These are phyloP conservation scores for Amorpha juglandis DNA, from an alignment of 2,888 invertebrate species.

Conservation along the genomic window DNA sequence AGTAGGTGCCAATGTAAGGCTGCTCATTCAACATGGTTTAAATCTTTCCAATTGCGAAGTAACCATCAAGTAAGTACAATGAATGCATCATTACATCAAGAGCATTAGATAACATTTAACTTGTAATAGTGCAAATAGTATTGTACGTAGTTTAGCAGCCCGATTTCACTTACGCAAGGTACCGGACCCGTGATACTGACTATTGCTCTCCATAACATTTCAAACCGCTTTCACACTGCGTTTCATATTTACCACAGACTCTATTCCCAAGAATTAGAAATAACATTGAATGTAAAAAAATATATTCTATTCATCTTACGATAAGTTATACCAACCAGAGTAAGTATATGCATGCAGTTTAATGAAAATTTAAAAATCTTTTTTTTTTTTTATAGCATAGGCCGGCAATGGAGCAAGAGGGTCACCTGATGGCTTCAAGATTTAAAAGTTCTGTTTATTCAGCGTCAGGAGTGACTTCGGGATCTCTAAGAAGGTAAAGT, in stretches of 20 bases:
- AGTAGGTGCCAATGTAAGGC: too few relatives aligned
- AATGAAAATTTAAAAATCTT: too few relatives aligned
- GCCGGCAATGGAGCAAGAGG: too few relatives aligned
- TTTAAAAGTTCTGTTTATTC: too few relatives aligned
- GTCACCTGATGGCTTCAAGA: too few relatives aligned
- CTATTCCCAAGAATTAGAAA: background rate
- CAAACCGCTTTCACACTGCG: slow-evolving; percentile 37
- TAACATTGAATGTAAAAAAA: background rate
- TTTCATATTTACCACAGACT: slow-evolving; percentile 13
- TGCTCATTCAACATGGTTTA: background rate
- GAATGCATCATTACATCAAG: background rate
- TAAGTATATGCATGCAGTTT: too few relatives aligned
- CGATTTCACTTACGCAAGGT: slow-evolving; percentile 34
- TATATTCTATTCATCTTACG: too few relatives aligned
- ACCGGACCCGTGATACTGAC: slow-evolving; percentile 33
- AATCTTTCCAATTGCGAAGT: background rate
- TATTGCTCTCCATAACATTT: slow-evolving; percentile 35
- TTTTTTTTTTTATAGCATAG: too few relatives aligned
- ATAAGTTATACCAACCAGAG: too few relatives aligned
- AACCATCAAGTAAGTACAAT: background rate
- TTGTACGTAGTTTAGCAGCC: slow-evolving; percentile 20
- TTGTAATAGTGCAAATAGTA: slow-evolving; percentile 5
- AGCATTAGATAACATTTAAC: background rate
- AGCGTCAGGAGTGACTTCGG: too few relatives aligned
- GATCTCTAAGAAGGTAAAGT: too few relatives aligned